These are phyloP conservation scores for Labia minor DNA, from an alignment of 2,888 invertebrate species.

Conservation along the genomic window DNA sequence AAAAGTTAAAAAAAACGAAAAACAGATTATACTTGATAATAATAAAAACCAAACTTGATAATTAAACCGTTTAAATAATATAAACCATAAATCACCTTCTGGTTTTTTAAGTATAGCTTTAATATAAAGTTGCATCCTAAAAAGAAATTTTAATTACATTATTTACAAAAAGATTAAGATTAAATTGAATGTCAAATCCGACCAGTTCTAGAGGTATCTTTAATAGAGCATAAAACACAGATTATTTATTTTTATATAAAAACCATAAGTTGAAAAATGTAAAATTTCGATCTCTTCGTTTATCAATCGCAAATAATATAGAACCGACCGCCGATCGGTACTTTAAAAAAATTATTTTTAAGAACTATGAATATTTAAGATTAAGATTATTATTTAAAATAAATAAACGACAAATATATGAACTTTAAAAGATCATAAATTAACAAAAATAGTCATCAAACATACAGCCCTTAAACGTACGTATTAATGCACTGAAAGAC, in stretches of 20 bases:
- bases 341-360: no score
- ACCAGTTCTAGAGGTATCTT: neutral
- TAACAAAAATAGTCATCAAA: no score
- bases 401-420: no score
- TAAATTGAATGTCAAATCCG: neutral
- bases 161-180: neutral
- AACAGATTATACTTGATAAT: neutral
- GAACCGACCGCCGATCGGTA: no score
- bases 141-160: neutral
- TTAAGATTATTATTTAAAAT: no score
- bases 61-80: neutral
- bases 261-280: neutral
- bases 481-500: no score
- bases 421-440: no score
- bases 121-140: neutral
- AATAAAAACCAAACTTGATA: neutral
- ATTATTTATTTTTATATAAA: neutral
- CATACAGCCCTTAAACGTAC: no score
- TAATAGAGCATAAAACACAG: neutral
- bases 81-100: neutral
- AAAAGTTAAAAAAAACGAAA: neutral
- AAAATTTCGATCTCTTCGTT: no score
- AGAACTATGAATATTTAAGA: no score
- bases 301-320: no score
- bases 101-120: neutral